A percentile compares a stretch with the other conserved stretches of the same genome.
Conservation (phyloP, 2,797 vertebrate genomes). For the Pseudochromis fuscus region DNA sequence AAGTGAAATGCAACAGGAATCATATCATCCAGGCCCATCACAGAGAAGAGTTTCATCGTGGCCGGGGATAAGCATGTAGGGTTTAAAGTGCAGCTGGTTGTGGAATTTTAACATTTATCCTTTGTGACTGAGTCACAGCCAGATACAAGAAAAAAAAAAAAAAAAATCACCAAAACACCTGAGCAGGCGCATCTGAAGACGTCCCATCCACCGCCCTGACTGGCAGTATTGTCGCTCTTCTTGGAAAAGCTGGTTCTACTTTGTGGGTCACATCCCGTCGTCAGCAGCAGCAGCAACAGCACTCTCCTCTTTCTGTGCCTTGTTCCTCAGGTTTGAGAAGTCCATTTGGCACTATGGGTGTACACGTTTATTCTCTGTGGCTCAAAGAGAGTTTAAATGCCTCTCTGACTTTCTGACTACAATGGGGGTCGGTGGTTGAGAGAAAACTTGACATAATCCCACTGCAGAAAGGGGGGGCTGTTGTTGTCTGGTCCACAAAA, state of each 20-base stretch:
- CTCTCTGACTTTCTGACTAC: neutral
- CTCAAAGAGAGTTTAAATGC: conserved; percentile 33
- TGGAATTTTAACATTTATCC: conserved; percentile 72
- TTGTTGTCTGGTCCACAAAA: conserved; percentile 50
- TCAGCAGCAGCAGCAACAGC: conserved; percentile 37
- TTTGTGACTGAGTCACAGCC: conserved; percentile 55
- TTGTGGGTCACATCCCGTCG: conserved; percentile 33
- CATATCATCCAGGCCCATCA: conserved; percentile 62
- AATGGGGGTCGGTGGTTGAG: neutral
- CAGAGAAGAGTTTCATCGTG: conserved; percentile 43
- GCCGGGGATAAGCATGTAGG: conserved; percentile 52
- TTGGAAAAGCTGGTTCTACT: conserved; percentile 29
- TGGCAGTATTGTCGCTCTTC: conserved; percentile 34
- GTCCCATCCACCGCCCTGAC: conserved; percentile 27
- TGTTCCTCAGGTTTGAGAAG: conserved; percentile 46
- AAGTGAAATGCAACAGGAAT: conserved; percentile 70
- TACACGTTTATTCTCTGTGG: conserved; percentile 10
- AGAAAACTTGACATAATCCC: neutral
- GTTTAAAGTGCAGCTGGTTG: conserved; percentile 83
- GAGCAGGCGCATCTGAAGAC: conserved; percentile 40
- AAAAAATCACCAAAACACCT: conserved; percentile 25
- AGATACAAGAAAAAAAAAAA: conserved; percentile 37
- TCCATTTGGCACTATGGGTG: conserved; percentile 42
- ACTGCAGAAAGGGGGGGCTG: conserved; percentile 24
- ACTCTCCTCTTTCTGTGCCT: conserved; percentile 18